A percentile compares a stretch with the other conserved stretches of the same genome.
These are phyloP conservation scores for Hyla sarda DNA, from an alignment of 2,113 vertebrate genomes.

Conservation along the genomic window DNA sequence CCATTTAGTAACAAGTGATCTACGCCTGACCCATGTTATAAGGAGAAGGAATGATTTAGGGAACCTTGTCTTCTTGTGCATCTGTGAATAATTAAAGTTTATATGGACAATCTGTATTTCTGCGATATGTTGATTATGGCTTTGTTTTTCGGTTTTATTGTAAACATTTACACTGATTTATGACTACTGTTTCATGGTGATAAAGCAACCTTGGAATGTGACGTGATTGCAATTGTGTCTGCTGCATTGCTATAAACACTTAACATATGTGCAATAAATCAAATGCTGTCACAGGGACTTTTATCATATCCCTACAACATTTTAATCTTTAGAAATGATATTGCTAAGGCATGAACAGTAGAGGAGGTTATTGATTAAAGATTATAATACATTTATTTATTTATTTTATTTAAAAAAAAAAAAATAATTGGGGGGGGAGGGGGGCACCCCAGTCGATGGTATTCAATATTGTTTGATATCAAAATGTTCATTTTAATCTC, in stretches of 20 bases:
- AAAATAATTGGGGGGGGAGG: too few species aligned
- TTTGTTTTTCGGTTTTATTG: constrained; percentile 47
- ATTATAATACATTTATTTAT: constrained; percentile 47
- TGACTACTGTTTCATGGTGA: constrained; percentile 57
- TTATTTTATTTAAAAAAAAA: too few species aligned
- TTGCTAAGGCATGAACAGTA: constrained; percentile 46
- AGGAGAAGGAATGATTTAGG: constrained; percentile 27
- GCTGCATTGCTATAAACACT: constrained; percentile 45
- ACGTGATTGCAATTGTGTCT: constrained; percentile 56
- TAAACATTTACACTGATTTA: constrained; percentile 58
- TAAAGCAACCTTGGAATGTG: constrained; percentile 54
- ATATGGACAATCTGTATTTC: constrained; percentile 54
- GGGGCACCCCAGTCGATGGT: not conserved
- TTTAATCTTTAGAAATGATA: constrained; percentile 55
- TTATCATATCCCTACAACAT: constrained; percentile 56
- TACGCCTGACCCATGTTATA: constrained; percentile 24
- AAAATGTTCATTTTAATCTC: constrained; percentile 35
- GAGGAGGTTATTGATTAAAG: constrained; percentile 47
- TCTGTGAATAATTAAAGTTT: constrained; percentile 50
- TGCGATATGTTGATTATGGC: constrained; percentile 47
- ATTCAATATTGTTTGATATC: constrained; percentile 33
- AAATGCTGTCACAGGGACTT: constrained; percentile 50
- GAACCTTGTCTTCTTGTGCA: constrained; percentile 6
- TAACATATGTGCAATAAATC: constrained; percentile 60
- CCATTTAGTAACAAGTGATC: constrained; percentile 29